Evolutionary conservation across 2,888 invertebrate species (phyloP), one percentile per base, ranked within the genome.

Genomic region (Drosophila anceps): DNA sequence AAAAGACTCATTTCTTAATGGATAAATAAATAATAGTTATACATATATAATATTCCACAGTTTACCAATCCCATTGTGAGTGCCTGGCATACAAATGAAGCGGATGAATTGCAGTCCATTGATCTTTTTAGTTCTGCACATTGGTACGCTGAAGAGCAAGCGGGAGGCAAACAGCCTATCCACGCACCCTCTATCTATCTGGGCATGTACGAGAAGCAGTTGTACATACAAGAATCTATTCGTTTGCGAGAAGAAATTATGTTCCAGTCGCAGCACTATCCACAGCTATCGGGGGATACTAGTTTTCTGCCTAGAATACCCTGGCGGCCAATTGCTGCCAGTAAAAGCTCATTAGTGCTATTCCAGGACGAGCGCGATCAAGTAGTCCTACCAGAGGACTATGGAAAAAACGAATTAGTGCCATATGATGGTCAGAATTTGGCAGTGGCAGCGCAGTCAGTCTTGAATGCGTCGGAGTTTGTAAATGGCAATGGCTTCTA

Each of bases 41-140:
- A n/a, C 15, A 27, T 10, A 39, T n/a, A 24, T 37, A 35, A 33
- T 20, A 39, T 13, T 29, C 59, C 58, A n/a, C 92, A 97, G 96
- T 95, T 98, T 82, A 95, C 95, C 57, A 95, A 96, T 43, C 98
- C 98, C 0, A 96, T 98, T 75, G 98, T 98, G 0, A 95, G 96
- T 84, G 96, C 97, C 76, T 98, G 98, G 98, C 90, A 91, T 65
- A 94, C 95, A n/a, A 94, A 97, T 70, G 94, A 95, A 58, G 94
- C 95, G 24, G 95, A 95, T 4, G 93, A 94, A 50, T 91, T 98
- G 48, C 94, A 95, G 80, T 93, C 94, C 73, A 94, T 98, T 31
- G 96, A 98, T 93, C 94, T 97, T 68, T 95, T 98, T 79, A 95
- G 95, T 91, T 94, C 95, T 9, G 94, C 95, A 13, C 93, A 94